phyloP scores from a whole-genome alignment of 92 coral and sea anemone genomes.

The Diadumene lineata region DNA sequence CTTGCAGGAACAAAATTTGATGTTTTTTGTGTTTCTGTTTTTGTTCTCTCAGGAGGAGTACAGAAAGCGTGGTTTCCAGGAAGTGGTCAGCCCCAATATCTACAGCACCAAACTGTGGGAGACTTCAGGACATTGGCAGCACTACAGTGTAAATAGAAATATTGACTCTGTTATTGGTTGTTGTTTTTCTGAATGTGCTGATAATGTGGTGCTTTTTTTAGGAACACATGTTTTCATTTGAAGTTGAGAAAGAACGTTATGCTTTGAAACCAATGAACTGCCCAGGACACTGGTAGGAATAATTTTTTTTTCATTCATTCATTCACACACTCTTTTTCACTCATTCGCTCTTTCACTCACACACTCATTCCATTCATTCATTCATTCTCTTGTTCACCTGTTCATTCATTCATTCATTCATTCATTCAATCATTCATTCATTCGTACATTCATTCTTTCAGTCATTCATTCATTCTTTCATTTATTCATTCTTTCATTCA shows the following conservation, averaged over 20 bases:
- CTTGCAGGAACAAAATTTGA: no score
- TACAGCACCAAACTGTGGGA: slow-evolving; percentile 97
- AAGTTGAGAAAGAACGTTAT: slow-evolving; percentile 86
- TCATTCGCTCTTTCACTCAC: no score
- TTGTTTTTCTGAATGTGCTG: background rate
- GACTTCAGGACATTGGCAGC: slow-evolving; percentile 98
- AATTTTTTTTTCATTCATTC: no score
- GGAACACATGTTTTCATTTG: slow-evolving; percentile 97
- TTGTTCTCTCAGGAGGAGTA: slow-evolving; percentile 93
- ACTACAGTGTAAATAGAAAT: slow-evolving; percentile 70
- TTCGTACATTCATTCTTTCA: no score
- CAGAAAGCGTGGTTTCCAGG: slow-evolving; percentile 92
- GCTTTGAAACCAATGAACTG: slow-evolving; percentile 99
- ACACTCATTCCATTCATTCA: no score
- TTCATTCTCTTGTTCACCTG: no score
- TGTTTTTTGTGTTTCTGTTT: no score
- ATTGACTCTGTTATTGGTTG: background rate
- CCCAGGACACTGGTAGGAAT: slow-evolving; percentile 95
- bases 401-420: no score
- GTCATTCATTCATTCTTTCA: no score
- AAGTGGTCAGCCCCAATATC: slow-evolving; percentile 92
- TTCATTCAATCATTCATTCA: no score
- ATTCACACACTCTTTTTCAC: no score
- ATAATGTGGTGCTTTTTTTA: slow-evolving; percentile 7
- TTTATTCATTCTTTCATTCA: no score